phyloP scores from a whole-genome alignment of 2,797 vertebrate genomes.

The Bufotes viridis region DNA sequence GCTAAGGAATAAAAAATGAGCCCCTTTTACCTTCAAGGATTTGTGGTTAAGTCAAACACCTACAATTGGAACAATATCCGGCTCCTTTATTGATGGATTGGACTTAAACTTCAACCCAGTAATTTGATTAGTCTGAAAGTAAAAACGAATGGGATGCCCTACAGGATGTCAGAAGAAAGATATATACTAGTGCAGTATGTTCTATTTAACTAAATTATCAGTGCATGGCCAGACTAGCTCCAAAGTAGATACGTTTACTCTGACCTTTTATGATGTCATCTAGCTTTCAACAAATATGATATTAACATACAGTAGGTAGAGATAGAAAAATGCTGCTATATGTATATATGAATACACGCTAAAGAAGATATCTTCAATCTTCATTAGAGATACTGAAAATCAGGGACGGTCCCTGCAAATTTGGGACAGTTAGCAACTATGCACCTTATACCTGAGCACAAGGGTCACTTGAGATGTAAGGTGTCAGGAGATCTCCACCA shows the following conservation, averaged over 20 bases:
- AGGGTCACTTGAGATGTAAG: too few relatives aligned
- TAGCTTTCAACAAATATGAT: neutral
- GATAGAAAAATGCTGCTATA: neutral
- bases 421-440: too few relatives aligned
- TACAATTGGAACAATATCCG: slow-evolving; percentile 56
- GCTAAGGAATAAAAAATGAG: slow-evolving; percentile 48
- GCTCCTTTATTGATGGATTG: slow-evolving; percentile 29
- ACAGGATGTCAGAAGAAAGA: neutral
- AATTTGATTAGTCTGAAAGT: slow-evolving; percentile 41
- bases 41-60: slow-evolving; percentile 60
- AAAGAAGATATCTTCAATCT: neutral
- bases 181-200: neutral
- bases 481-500: too few relatives aligned
- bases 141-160: slow-evolving; percentile 30
- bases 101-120: slow-evolving; percentile 22
- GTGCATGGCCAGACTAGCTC: neutral
- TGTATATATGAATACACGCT: neutral
- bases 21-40: slow-evolving; percentile 45
- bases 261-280: neutral
- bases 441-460: too few relatives aligned
- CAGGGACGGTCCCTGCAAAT: too few relatives aligned
- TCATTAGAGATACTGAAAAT: too few relatives aligned
- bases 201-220: neutral
- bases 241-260: neutral
- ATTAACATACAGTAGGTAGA: neutral